Base-by-base conservation (phyloP, 2,113 vertebrate genomes). In the Narcine bancroftii region DNA sequence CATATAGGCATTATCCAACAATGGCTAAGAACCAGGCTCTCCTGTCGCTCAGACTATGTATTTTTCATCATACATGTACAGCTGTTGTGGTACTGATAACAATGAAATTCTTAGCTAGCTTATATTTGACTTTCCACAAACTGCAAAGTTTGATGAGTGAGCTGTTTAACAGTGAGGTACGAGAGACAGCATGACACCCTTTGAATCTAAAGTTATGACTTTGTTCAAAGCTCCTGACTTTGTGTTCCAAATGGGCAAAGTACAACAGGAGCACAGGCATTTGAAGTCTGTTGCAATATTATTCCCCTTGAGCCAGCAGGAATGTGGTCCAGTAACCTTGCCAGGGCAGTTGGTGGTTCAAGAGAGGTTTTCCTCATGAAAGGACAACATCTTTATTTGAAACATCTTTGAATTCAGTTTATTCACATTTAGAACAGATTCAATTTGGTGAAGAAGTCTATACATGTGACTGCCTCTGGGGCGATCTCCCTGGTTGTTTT, bases 181-280 rank as follows among this genome's bases (percentile, higher is more conserved):
- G 19, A 7, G 53, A 87, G 79, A 56, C 4, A 21, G 33, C 17
- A 33, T 36, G n/a, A n/a, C 15, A 87, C 19, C n/a, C 7, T 60
- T 87, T 87, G 33, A 63, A 17, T 87, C 33, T 60, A 87, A 87
- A 60, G 15, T n/a, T 63, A 33, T 33, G 60, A 24, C 5, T 1
- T 87, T 63, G 56, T 87, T 87, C 33, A n/a, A 17, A 53, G 15
- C 53, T n/a, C 81, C 15, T n/a, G 1, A 47, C 26, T 91, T 69
- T 47, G 33, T 45, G 24, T 91, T 91, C 60, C 65, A 69, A 4
- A 71, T 91, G 89, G 63, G 29, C 24, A 47, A 24, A 91, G 4
- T 47, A 69, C 89, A 91, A 91, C 89, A 47, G n/a, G 29, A 91
- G 65, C 89, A 83, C 79, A 47, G 36, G 29, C 65, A 69, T 69